Percentiles rank a stretch among this genome's conserved stretches.
Evolutionary conservation across 2,797 vertebrate genomes (phyloP).

Genomic region (Neostethus bicornis): DNA sequence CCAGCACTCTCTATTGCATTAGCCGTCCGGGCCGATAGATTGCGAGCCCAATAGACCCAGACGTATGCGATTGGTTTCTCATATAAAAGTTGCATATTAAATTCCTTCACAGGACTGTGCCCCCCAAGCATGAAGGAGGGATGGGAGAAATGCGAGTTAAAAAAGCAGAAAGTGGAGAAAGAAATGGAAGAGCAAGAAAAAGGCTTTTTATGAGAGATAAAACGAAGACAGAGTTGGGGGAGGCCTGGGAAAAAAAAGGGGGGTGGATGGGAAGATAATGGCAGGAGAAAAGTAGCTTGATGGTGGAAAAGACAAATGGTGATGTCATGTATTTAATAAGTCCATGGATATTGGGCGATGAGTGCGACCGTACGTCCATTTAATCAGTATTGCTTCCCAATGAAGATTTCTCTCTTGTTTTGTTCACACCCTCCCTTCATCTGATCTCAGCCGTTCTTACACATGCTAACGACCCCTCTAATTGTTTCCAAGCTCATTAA

Average conservation of each 20-base stretch:
- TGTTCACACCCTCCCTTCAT: slow-evolving; percentile 34
- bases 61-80: slow-evolving; percentile 86
- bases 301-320: slow-evolving; percentile 74
- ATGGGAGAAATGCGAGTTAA: slow-evolving; percentile 69
- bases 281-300: slow-evolving; percentile 69
- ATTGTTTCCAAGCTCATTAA: slow-evolving; percentile 81
- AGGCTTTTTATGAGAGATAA: slow-evolving; percentile 74
- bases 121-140: slow-evolving; percentile 75
- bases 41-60: slow-evolving; percentile 84
- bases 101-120: slow-evolving; percentile 85
- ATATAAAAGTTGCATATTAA: slow-evolving; percentile 89
- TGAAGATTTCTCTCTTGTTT: slow-evolving; percentile 77
- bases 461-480: slow-evolving; percentile 73
- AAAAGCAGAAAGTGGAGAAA: slow-evolving; percentile 66
- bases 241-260: slow-evolving; percentile 50
- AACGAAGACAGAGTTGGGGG: slow-evolving; percentile 59
- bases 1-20: slow-evolving; percentile 83
- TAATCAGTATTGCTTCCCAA: slow-evolving; percentile 79
- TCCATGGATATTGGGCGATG: slow-evolving; percentile 76
- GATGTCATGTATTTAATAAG: slow-evolving; percentile 79
- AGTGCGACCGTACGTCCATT: slow-evolving; percentile 75
- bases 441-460: slow-evolving; percentile 66
- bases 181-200: slow-evolving; percentile 66
- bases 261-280: slow-evolving; percentile 60
- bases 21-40: slow-evolving; percentile 84